Evolutionary conservation across 2,888 invertebrate genomes (phyloP), one percentile per base, ranked within the genome.

Genomic region (Epinotia demarniana): DNA sequence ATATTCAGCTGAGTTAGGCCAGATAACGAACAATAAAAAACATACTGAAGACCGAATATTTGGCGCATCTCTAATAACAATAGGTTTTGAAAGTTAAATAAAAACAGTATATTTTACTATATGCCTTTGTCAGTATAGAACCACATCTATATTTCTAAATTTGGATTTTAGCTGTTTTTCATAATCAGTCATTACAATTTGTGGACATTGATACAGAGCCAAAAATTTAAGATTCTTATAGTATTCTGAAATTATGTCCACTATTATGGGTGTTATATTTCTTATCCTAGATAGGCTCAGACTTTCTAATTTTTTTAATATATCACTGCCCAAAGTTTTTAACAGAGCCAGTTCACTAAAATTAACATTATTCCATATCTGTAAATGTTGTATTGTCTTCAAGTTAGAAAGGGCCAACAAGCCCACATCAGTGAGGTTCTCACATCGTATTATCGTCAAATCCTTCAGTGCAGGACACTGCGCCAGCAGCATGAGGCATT

Each of bases 191-290:
- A 90, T 87, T 63, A 89, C 86, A 58, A 94, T 90, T 81, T 82
- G 86, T 12, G 92, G 91, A 79, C 94, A 94, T 75, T 92, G 91
- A 76, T 94, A 94, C 13, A 94, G 79, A 43, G 94, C 92, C 53
- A 94, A 79, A 81, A 93, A 93, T 76, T 87, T 90, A 0, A 94
- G 82, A 77, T 87, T 87, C 75, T 87, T 91, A 77, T 93, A 94
- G 80, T 90, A 86, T 80, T 90, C 91, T 2, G 92, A 90, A 78
- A 94, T 91, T 18, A 92, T 81, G 79, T 92, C 90, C 3, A 94
- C 90, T 78, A 92, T 86, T 23, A 85, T 80, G 58, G 93, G 90
- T 43, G 91, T 88, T 73, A 94, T 81, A 80, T 93, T 92, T 73
- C 79, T 79, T 78, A 94, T 89, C 78, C 88, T 88, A 19, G 94